phyloP scores from a whole-genome alignment of 2,113 vertebrate species.

The Ellobius talpinus region DNA sequence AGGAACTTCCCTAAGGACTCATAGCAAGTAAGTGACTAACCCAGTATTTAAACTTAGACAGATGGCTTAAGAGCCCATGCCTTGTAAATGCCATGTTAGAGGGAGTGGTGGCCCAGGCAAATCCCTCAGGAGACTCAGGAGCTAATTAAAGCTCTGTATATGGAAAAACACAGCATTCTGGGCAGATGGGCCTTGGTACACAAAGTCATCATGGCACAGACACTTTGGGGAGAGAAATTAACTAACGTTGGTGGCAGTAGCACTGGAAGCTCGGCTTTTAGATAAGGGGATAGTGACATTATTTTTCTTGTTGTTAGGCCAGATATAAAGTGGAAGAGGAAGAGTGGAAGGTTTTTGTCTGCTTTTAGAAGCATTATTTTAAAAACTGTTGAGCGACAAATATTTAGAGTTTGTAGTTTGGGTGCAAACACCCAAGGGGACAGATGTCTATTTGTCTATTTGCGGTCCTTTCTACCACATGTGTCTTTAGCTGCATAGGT shows the following conservation, averaged over 20 bases:
- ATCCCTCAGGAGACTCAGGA: background rate
- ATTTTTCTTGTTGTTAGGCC: background rate
- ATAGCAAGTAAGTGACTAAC: background rate
- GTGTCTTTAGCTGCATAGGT: background rate
- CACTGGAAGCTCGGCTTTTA: background rate
- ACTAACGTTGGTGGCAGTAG: background rate
- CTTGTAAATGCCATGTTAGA: background rate
- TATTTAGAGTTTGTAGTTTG: slow-evolving; percentile 60
- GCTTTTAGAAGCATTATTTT: slow-evolving; percentile 54
- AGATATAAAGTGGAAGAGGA: background rate
- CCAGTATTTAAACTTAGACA: background rate
- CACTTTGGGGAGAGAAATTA: background rate
- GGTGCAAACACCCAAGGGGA: slow-evolving; percentile 18
- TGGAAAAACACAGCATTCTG: background rate
- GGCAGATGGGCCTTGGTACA: background rate
- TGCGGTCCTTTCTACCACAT: slow-evolving; percentile 10
- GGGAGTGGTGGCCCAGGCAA: background rate
- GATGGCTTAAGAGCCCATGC: background rate
- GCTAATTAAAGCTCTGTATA: background rate
- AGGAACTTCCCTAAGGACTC: background rate
- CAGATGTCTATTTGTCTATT: slow-evolving; percentile 39
- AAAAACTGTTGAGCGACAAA: slow-evolving; percentile 44
- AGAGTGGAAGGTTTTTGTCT: slow-evolving; percentile 51
- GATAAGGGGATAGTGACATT: slow-evolving; percentile 46
- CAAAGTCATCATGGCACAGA: slow-evolving; percentile 6